phyloP scores from a whole-genome alignment of 1,140 invertebrate species.

The Drosophila lini region DNA sequence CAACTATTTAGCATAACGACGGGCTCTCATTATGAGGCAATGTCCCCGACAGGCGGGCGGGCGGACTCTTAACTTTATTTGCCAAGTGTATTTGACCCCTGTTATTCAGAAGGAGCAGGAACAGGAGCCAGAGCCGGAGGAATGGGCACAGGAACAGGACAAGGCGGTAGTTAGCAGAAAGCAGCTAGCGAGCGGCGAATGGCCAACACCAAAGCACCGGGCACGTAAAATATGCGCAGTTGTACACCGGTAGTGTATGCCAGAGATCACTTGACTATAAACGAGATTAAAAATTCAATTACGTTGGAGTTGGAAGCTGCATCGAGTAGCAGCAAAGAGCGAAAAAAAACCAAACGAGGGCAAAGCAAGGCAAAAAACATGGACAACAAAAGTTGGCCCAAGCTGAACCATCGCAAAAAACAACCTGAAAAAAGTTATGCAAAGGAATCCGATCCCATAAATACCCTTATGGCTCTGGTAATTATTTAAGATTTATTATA shows the following conservation, averaged over 20 bases:
- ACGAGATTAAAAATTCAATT: conserved; percentile 83
- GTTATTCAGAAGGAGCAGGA: conserved; percentile 2
- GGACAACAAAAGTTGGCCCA: conserved; percentile 64
- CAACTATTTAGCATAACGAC: conserved; percentile 78
- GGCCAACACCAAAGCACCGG: conserved; percentile 43
- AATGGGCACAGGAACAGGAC: conserved; percentile 35
- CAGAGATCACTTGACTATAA: conserved; percentile 83
- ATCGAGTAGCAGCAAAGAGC: conserved; percentile 67
- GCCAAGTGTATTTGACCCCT: conserved; percentile 64
- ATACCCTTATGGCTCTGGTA: background rate
- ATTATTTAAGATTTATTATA: too few species aligned
- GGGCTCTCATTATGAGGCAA: conserved; percentile 66
- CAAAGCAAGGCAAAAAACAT: conserved; percentile 50
- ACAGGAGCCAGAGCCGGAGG: background rate
- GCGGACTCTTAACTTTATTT: conserved; percentile 66
- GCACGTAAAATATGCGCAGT: conserved; percentile 78
- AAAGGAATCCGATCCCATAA: background rate
- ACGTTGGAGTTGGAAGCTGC: conserved; percentile 80
- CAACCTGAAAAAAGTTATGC: background rate
- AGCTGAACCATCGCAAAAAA: conserved; percentile 33
- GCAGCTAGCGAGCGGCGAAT: conserved; percentile 31
- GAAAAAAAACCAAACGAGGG: conserved; percentile 40
- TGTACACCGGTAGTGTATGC: conserved; percentile 75
- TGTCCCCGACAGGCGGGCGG: conserved; percentile 21
- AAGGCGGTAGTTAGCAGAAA: conserved; percentile 40